phyloP scores from a whole-genome alignment of 2,888 invertebrate genomes.

The Tenthredo amoena region DNA sequence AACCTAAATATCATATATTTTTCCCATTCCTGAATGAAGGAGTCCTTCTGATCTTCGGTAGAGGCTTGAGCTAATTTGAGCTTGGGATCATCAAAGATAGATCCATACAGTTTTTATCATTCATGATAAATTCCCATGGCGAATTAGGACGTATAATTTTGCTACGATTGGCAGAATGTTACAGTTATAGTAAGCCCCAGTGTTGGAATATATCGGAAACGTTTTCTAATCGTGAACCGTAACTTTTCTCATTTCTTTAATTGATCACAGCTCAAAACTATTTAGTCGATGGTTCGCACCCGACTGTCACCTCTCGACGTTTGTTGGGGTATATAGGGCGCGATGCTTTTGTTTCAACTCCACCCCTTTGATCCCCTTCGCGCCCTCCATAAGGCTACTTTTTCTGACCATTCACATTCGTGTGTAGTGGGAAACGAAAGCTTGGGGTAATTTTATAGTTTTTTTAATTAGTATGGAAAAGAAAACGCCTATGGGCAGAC shows the following conservation, averaged over 20 bases:
- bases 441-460: background rate
- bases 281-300: background rate
- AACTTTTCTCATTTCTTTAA: background rate
- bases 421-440: background rate
- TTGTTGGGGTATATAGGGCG: constrained; percentile 3
- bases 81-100: background rate
- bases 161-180: background rate
- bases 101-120: background rate
- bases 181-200: background rate
- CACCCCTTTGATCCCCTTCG: constrained; percentile 23
- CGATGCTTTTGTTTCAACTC: constrained; percentile 34
- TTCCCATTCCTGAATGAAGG: background rate
- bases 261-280: background rate
- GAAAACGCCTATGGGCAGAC: background rate
- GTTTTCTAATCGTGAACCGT: background rate
- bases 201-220: background rate
- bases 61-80: background rate
- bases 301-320: background rate
- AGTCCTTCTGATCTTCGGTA: background rate
- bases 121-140: background rate
- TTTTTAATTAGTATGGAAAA: background rate
- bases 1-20: background rate
- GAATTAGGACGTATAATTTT: background rate
- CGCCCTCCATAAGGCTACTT: background rate
- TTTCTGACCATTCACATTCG: background rate